Evolutionary conservation across 2,888 invertebrate species (phyloP).

Genomic region (Amitus sp.): DNA sequence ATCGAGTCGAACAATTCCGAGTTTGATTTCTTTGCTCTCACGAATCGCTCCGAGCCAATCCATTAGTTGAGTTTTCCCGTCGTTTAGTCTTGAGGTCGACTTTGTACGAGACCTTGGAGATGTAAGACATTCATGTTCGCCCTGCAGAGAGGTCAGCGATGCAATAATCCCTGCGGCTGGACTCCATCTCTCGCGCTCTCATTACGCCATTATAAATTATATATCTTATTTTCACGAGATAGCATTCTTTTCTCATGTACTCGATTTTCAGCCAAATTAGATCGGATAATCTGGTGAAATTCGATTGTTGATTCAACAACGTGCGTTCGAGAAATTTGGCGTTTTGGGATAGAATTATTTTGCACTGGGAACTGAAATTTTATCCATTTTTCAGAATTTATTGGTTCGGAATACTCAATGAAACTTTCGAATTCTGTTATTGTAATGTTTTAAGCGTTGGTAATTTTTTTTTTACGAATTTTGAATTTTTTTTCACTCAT

Average conservation of each 20-base stretch:
- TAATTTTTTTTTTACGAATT: too few relatives aligned
- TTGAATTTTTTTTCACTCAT: too few relatives aligned
- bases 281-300: conserved; percentile 45
- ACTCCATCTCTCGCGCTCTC: conserved; percentile 54
- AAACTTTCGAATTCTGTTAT: too few relatives aligned
- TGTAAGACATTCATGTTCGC: conserved; percentile 29
- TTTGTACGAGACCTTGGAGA: conserved; percentile 40
- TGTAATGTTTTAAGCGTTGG: too few relatives aligned
- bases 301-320: conserved; percentile 31
- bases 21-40: conserved; percentile 27
- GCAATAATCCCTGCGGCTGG: conserved; percentile 51
- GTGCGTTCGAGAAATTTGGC: background rate
- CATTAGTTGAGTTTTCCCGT: too few relatives aligned
- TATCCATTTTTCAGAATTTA: too few relatives aligned
- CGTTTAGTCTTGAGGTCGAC: too few relatives aligned
- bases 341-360: conserved; percentile 8
- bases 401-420: too few relatives aligned
- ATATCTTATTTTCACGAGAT: conserved; percentile 51
- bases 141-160: conserved; percentile 49
- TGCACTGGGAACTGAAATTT: conserved; percentile 1
- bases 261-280: conserved; percentile 51
- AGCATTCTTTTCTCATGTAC: conserved; percentile 31
- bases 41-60: conserved; percentile 40
- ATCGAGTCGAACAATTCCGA: conserved; percentile 36
- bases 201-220: conserved; percentile 62